Evolutionary conservation across 2,797 vertebrate species (phyloP), one percentile per base, ranked within the genome.

Genomic region (Scolopax bukidnonensis): DNA sequence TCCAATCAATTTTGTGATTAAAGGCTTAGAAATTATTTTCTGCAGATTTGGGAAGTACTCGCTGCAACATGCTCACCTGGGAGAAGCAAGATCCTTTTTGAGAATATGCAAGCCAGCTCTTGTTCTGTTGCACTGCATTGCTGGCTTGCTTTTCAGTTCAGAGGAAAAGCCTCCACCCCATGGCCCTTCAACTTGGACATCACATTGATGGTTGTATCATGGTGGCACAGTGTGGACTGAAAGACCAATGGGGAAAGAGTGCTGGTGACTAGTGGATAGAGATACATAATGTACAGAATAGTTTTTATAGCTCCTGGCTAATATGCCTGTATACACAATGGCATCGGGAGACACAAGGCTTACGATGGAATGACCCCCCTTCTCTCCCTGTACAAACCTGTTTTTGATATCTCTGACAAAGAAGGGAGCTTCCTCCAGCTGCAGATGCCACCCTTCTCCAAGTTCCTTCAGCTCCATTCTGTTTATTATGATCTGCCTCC

Each of bases 131-230:
- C 40, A n/a, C 16, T 77, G 11, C 32, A 53, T 85, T 50, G 4
- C 23, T 65, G 7, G 3, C 2, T 36, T 28, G 17, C 24, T 93
- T 83, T 90, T 48, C 43, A 41, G 38, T 57, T 74, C n/a, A 65
- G 38, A 70, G 9, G 1, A 0, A 2, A 84, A 45, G 23, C 6
- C 32, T 24, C 30, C 6, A 28, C 28, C 32, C 25, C 16, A 12
- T 9, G 11, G 50, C 54, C 38, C 64, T 91, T 80, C 33, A 65
- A 3, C 23, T 6, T 38, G 48, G 28, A n/a, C 5, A 15, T 65
- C 21, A 8, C n/a, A 45, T 43, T 0, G 0, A 40, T 1, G 10
- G 48, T 54, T 2, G 5, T 18, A 59, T 16, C 3, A 5, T 0
- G 1, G 18, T 77, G 47, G 15, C 10, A 69, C 33, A 17, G 2